Conservation (phyloP, 2,888 invertebrate species). For the Anthrax anthrax region DNA sequence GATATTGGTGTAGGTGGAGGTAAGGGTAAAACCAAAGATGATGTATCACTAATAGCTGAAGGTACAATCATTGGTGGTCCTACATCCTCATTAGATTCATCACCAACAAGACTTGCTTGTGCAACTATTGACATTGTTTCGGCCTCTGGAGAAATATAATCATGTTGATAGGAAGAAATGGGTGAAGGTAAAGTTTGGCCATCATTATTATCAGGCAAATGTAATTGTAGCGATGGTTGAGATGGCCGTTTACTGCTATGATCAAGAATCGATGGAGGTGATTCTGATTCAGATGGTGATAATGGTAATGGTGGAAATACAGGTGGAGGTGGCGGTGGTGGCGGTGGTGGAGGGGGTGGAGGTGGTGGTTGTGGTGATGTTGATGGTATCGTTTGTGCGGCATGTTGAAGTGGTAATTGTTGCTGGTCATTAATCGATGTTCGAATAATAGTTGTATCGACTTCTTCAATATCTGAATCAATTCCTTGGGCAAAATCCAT, state of each 20-base stretch:
- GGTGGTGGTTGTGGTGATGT: constrained; percentile 25
- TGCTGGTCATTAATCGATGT: constrained; percentile 13
- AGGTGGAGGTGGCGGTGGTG: constrained; percentile 19
- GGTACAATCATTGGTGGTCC: neutral
- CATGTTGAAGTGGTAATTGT: constrained; percentile 12
- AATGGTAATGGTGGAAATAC: neutral
- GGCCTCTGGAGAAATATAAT: neutral
- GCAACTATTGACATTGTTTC: constrained; percentile 2
- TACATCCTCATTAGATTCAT: constrained; percentile 2
- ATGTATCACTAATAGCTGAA: constrained; percentile 4
- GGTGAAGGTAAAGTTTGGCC: constrained; percentile 1
- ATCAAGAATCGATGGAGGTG: constrained; percentile 19
- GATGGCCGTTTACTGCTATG: neutral
- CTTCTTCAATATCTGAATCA: constrained; percentile 79
- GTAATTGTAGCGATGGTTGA: constrained; percentile 7
- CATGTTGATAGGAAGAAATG: neutral
- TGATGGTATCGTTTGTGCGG: constrained; percentile 22
- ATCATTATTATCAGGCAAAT: constrained; percentile 8
- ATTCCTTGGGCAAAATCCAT: constrained; percentile 86
- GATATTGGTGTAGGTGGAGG: constrained; percentile 8
- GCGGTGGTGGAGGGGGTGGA: constrained; percentile 7
- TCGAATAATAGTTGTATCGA: constrained; percentile 48
- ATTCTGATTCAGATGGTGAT: neutral
- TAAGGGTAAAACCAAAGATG: constrained; percentile 3
- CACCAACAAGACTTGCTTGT: neutral